Base-by-base conservation (phyloP, 1,140 invertebrate species). In the Zophobas atratus region DNA sequence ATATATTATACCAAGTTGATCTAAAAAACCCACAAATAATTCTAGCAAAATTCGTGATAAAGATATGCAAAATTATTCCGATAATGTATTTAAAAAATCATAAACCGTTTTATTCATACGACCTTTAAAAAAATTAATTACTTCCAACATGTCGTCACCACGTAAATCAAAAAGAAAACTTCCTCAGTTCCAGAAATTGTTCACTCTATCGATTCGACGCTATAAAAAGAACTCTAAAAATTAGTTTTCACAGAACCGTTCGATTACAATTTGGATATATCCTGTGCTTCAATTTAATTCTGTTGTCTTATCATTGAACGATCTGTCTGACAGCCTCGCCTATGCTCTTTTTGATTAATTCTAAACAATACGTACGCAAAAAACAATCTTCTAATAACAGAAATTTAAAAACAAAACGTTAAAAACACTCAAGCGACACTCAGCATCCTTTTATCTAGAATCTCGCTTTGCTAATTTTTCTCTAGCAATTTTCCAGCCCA, bases 171-270 rank as follows among this genome's bases (percentile, higher is more conserved):
- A 43, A 38, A 32, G 39, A 43, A 67, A 57, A 67, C 39, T 67
- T 41, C 20, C 56, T 35, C 38, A 20, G 1, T 46, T 60, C 8
- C 35, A 60, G 38, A 67, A 67, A 60, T 34, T 33, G 36, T 2
- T 35, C 6, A 5, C 33, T 20, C 35, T 67, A 67, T 67, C 60
- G 60, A 67, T 67, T 67, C 33, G 3, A 46, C 60, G 8, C 56
- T 60, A 60, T 60, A 60, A 60, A 60, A 38, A 60, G 56, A 60
- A 67, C 20, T 67, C 39, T 4, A 67, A 67, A 43, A 32, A 67
- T 67, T 67, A 41, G 39, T 20, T 32, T 39, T 60, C 56, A 8
- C 6, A 1, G 56, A 60, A 60, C 8, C 38, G 35, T 2, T 60
- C 36, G 38, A 60, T 36, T 60, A 38, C n/a, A 60, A 55, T 33